Base-by-base conservation (phyloP, 1,140 invertebrate species). In the Octopus bimaculoides region DNA sequence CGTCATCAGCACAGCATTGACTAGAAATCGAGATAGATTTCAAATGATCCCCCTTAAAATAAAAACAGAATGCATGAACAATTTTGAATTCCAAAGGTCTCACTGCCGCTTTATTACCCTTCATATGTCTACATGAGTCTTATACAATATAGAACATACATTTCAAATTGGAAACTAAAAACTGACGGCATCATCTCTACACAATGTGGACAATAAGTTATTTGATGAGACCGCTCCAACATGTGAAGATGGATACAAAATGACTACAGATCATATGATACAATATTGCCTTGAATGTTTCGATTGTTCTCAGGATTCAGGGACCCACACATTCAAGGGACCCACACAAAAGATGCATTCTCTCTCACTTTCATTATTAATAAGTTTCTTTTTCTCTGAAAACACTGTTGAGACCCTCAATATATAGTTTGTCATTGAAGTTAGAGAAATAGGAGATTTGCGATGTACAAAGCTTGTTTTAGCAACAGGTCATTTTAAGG, bases 151-250 rank as follows among this genome's bases (percentile, higher is more conserved):
- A 75, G 74, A 75, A 75, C 74, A 75, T 75, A 75, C 74, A 75
- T 75, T 75, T 75, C n/a, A 75, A 75, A 75, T 75, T 75, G 26
- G 74, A 75, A 75, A 75, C 74, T 75, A 75, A 75, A 71, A 75
- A 75, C 74, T 75, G 74, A 75, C 74, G 26, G 74, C 74, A 52
- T 75, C 74, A 75, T 75, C 74, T 75, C 74, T 75, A 75, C 74
- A 75, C 74, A 53, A 75, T 26, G 74, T 75, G 74, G 74, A 75
- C 74, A 75, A 75, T 75, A 75, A 75, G 74, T 75, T 75, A 75
- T 75, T 75, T 75, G 74, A 75, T 75, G 74, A 75, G 74, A 52
- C 74, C 74, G 26, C 74, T 75, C 74, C 74, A 75, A 75, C 74
- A 75, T 75, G 74, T 75, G 74, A 75, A 75, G 74, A 75, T 75